These are phyloP conservation scores for Limnephilus auricula DNA, from an alignment of 2,888 invertebrate genomes.

Conservation along the genomic window DNA sequence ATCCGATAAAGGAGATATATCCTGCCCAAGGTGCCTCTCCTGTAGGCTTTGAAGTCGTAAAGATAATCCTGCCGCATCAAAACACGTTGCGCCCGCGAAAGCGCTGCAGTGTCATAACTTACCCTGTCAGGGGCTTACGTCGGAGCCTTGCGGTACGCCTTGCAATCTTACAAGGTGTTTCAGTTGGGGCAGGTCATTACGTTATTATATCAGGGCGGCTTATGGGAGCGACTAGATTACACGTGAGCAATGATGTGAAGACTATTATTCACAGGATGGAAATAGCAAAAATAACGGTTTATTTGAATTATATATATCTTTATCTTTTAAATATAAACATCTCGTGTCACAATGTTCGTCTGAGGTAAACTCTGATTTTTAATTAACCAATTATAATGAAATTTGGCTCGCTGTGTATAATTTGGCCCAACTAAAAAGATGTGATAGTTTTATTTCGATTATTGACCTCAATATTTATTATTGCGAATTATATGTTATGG, in stretches of 20 bases:
- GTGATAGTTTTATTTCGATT: no score
- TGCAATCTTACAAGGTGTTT: slow-evolving; percentile 8
- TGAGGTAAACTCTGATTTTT: no score
- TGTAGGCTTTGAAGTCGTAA: slow-evolving; percentile 15
- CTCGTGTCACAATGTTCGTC: no score
- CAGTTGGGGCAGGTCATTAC: neutral
- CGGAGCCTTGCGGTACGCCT: neutral
- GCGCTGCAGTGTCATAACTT: slow-evolving; percentile 30
- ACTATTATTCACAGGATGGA: no score
- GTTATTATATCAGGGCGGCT: neutral
- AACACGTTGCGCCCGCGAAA: slow-evolving; percentile 4
- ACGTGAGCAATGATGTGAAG: neutral
- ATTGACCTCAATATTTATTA: no score
- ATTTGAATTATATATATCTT: no score
- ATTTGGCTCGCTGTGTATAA: no score
- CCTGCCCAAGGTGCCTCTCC: neutral
- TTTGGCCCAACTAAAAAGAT: no score
- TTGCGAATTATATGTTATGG: no score
- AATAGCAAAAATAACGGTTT: no score
- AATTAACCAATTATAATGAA: no score
- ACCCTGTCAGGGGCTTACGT: neutral
- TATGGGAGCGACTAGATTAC: neutral
- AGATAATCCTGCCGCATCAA: slow-evolving; percentile 8
- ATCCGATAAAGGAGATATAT: neutral
- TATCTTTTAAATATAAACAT: no score